These are phyloP conservation scores for Cotesia typhae DNA, from an alignment of 1,140 invertebrate genomes.

Conservation along the genomic window DNA sequence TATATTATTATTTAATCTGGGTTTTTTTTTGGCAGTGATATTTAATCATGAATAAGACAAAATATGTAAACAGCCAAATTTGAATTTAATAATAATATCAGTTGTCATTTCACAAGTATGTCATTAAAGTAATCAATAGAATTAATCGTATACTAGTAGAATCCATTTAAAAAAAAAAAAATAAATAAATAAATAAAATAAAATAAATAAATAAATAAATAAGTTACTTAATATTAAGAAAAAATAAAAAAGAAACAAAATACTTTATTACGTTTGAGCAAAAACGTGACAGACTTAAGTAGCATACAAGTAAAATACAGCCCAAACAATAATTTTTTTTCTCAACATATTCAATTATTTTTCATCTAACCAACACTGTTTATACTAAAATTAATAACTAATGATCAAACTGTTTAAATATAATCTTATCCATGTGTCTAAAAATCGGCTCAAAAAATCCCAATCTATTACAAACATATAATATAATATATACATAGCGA, in stretches of 20 bases:
- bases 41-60: constrained; percentile 64
- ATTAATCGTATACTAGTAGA: no score
- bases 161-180: no score
- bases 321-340: no score
- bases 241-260: no score
- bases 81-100: background rate
- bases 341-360: no score
- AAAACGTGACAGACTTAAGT: no score
- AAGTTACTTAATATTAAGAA: no score
- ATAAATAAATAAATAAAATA: no score
- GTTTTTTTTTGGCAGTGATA: constrained; percentile 64
- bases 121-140: background rate
- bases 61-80: constrained; percentile 26
- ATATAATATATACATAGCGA: constrained; percentile 51
- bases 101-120: background rate
- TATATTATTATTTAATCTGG: constrained; percentile 35
- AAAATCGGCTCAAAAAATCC: constrained; percentile 60
- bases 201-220: no score
- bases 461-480: constrained; percentile 45
- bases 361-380: no score
- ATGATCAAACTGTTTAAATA: background rate
- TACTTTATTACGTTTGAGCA: no score
- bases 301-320: no score
- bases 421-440: constrained; percentile 55
- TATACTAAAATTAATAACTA: background rate